These are phyloP conservation scores for Dasyprocta punctata DNA, from an alignment of 2,113 vertebrate genomes.

Conservation along the genomic window DNA sequence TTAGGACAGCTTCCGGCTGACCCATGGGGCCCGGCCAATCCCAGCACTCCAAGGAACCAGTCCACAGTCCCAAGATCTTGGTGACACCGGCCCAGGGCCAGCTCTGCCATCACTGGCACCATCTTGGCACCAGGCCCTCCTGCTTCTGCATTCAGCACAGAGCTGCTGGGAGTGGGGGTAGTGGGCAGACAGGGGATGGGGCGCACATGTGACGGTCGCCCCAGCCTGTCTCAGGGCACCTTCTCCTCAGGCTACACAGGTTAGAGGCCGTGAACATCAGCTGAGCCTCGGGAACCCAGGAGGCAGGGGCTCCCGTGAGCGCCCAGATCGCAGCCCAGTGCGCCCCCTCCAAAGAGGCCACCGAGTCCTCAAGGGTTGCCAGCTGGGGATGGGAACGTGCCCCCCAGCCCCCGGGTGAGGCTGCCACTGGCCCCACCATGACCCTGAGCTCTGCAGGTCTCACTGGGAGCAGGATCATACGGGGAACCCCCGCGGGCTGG, in stretches of 20 bases:
- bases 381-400: not conserved
- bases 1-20: not conserved
- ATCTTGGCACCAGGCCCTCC: rapidly evolving
- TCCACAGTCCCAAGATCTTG: rapidly evolving
- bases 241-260: too few species aligned
- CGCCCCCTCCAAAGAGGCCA: rapidly evolving
- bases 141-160: rapidly evolving
- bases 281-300: too few species aligned
- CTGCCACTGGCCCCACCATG: rapidly evolving
- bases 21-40: rapidly evolving
- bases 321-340: rapidly evolving
- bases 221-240: not conserved
- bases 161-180: not conserved
- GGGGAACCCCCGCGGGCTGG: rapidly evolving
- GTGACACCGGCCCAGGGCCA: not conserved
- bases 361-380: not conserved
- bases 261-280: not conserved
- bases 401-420: not conserved
- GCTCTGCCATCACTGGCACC: too few species aligned
- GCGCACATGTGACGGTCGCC: rapidly evolving
- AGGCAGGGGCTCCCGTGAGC: not conserved
- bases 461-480: not conserved
- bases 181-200: not conserved
- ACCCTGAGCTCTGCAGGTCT: not conserved
- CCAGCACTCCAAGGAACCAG: not conserved